Conservation (phyloP, 2,113 vertebrate species). For the Nothocercus nigrocapillus region DNA sequence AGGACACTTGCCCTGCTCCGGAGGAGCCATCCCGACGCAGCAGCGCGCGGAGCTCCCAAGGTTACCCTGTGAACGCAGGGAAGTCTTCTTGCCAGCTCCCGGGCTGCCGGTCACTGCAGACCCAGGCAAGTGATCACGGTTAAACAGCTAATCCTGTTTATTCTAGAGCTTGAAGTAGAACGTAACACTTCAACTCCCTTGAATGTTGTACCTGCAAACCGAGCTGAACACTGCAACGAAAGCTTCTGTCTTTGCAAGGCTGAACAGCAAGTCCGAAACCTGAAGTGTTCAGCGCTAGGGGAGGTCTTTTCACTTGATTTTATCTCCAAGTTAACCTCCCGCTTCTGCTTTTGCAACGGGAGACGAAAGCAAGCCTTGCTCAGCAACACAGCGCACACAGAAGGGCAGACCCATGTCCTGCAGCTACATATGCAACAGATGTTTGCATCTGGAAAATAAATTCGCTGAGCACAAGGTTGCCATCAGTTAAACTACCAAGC, state of each 20-base stretch:
- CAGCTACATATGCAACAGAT: neutral
- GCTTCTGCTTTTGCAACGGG: neutral
- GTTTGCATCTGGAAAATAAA: constrained; percentile 37
- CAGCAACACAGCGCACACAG: neutral
- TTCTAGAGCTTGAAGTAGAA: neutral
- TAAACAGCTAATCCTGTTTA: constrained; percentile 6
- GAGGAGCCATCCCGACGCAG: neutral
- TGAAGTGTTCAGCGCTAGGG: neutral
- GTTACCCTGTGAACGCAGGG: neutral
- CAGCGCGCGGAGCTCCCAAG: neutral
- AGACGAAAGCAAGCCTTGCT: neutral
- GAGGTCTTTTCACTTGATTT: neutral
- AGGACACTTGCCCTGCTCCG: neutral
- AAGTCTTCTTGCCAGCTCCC: neutral
- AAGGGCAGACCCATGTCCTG: constrained; percentile 2
- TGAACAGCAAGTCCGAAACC: neutral
- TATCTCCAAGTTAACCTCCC: neutral
- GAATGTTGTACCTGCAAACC: neutral
- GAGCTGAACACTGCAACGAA: neutral
- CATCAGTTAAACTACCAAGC: constrained; percentile 1
- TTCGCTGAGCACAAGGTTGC: neutral
- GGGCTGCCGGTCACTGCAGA: neutral
- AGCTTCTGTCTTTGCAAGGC: neutral
- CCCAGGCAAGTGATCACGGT: neutral
- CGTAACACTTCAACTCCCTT: neutral